These are phyloP conservation scores for Zoanthus solanderi DNA, from an alignment of 92 coral and sea anemone genomes.

Conservation along the genomic window DNA sequence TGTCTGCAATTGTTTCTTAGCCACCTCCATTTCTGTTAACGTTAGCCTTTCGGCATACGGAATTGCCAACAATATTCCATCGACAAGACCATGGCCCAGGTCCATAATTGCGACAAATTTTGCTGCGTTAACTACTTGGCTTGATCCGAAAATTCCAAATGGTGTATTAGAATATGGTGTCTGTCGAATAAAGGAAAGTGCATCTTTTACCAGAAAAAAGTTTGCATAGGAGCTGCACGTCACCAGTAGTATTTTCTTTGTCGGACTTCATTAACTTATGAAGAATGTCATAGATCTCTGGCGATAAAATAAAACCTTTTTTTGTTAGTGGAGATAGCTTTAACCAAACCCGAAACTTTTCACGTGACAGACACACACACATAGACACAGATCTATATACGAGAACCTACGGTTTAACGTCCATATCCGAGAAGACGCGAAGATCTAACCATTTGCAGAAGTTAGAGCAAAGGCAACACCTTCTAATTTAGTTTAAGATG, in stretches of 20 bases:
- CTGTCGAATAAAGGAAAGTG: slow-evolving; percentile 63
- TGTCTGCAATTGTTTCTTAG: neutral
- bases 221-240: slow-evolving; percentile 62
- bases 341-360: slow-evolving; percentile 48
- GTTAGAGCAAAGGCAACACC: no score
- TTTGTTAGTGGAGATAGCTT: slow-evolving; percentile 44
- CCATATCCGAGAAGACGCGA: no score
- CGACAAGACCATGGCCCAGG: slow-evolving; percentile 44
- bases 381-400: no score
- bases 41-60: slow-evolving; percentile 44
- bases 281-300: slow-evolving; percentile 64
- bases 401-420: no score
- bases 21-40: slow-evolving; percentile 39
- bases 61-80: slow-evolving; percentile 43
- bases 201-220: slow-evolving; percentile 66
- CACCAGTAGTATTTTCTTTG: slow-evolving; percentile 59
- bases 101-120: slow-evolving; percentile 48
- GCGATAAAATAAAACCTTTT: slow-evolving; percentile 60
- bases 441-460: no score
- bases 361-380: no score
- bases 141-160: slow-evolving; percentile 71
- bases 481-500: no score
- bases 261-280: slow-evolving; percentile 66
- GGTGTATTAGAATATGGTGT: slow-evolving; percentile 60
- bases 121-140: slow-evolving; percentile 58